Evolutionary conservation across 2,888 invertebrate genomes (phyloP), one percentile per base, ranked within the genome.

Genomic region (Caenorhabditis parvicauda): DNA sequence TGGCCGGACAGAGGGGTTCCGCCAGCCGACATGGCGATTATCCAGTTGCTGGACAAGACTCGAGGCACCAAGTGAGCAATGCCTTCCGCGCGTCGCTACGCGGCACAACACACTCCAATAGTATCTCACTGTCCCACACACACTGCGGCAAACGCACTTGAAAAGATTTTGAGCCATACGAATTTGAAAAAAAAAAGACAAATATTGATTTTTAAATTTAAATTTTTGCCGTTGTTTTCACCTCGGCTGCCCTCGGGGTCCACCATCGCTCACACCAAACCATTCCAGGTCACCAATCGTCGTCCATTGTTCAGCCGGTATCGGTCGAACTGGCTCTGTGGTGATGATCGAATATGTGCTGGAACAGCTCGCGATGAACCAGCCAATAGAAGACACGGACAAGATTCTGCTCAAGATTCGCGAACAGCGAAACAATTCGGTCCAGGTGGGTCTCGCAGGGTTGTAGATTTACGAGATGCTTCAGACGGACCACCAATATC

Each of bases 1-100:
- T 67, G 67, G 67, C 67, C 67, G 28, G 67, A 67, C 47, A 59
- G 67, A 14, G 64, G 62, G 22, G 67, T 67, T 6, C 67, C 67
- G 1, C 28, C 54, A 1, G 64, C 62, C 17, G 67, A 67, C 43
- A 17, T 48, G 47, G 64, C 64, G 7, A 42, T 64, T 32, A 53
- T 59, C 22, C 54, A 67, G 48, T 39, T 67, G 37, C 47, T 67
- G 27, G 50, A 49, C 3, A 57, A 54, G 37, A 44, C 59, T 12
- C 17, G 49, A 2, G 12, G 9, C 19, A 53, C 62, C 0, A 56
- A 57, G 63, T 63, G 19, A 14, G 1, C 27, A 14, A 14, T 24
- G 5, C 7, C 12, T 12, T 32, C 12, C 9, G 14, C 12, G 14
- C 7, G 7, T 14, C 25, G 35, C 4, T 44, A 25, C 12, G 25